Evolutionary conservation across 2,113 vertebrate genomes (phyloP), one percentile per base, ranked within the genome.

Genomic region (Nibea coibor): DNA sequence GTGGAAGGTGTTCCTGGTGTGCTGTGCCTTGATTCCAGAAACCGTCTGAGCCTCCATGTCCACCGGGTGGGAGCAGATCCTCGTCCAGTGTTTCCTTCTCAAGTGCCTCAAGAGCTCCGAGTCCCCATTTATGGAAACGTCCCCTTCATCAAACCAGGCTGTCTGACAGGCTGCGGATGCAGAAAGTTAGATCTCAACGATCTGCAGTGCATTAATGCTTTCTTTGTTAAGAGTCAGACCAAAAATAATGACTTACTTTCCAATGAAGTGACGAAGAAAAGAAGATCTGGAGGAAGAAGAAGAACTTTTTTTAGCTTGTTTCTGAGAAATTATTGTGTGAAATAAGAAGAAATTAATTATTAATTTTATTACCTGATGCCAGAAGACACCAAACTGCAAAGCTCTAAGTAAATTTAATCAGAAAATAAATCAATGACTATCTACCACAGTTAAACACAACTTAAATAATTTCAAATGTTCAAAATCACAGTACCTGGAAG

Each of bases 41-140:
- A 84, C 20, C 0, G 82, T 91, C 68, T 79, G 82, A 17, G 83
- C 84, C 77, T 90, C 86, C 79, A 91, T 81, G 79, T 68, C 72
- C 14, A 87, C 57, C 0, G 86, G 88, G 5, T 59, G 1, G 1
- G 84, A 17, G 22, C 86, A 90, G 73, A 89, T 77, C 35, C 47
- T 28, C 0, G 31, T 11, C 51, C 6, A 0, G 47, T 89, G 82
- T 14, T 68, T 85, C 65, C 57, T 85, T 16, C 54, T 81, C 71
- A 89, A 14, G 53, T 90, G 77, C 5, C 15, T 9, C 1, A 78
- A 39, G 26, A 85, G 82, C 81, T 92, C 75, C 0, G 85, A 85
- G 73, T 78, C 86, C 5, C 86, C 31, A 3, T 66, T 5, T 2
- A 1, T 39, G 53, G 87, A 64, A 4, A 73, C 82, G 20, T 86